phyloP scores from a whole-genome alignment of 2,113 vertebrate species.

The Mandrillus leucophaeus region DNA sequence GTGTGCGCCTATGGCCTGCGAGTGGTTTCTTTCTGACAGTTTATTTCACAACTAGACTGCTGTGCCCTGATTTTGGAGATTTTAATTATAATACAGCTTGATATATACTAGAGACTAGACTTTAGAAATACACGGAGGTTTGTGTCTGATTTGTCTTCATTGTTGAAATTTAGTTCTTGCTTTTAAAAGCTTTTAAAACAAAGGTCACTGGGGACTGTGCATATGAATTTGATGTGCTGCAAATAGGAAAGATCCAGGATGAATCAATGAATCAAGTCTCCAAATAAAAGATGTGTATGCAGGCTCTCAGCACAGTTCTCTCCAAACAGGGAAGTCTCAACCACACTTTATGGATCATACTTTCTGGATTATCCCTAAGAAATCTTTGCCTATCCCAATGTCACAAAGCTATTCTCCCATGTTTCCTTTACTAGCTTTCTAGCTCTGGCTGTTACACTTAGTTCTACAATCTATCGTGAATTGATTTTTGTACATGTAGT shows the following conservation, averaged over 20 bases:
- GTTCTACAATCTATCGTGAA: neutral
- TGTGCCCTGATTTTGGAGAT: neutral
- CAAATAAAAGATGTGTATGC: neutral
- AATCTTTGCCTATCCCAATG: neutral
- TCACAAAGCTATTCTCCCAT: neutral
- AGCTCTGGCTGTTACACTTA: neutral
- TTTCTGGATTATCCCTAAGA: neutral
- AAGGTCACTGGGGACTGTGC: neutral
- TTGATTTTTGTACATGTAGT: neutral
- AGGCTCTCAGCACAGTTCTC: neutral
- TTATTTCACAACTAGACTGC: neutral
- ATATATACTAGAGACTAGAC: neutral
- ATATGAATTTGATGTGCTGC: neutral
- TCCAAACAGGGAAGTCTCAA: neutral
- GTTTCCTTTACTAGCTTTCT: neutral
- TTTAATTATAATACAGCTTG: slow-evolving; percentile 40
- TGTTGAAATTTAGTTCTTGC: neutral
- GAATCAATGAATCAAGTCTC: neutral
- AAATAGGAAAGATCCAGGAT: neutral
- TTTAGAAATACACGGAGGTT: neutral
- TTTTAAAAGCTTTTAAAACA: slow-evolving; percentile 49
- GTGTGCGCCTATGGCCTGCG: neutral
- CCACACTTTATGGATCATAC: neutral
- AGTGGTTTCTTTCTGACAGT: neutral
- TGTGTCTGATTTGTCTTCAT: neutral